These are phyloP conservation scores for Sapayoa aenigma DNA, from an alignment of 2,113 vertebrate genomes.

Conservation along the genomic window DNA sequence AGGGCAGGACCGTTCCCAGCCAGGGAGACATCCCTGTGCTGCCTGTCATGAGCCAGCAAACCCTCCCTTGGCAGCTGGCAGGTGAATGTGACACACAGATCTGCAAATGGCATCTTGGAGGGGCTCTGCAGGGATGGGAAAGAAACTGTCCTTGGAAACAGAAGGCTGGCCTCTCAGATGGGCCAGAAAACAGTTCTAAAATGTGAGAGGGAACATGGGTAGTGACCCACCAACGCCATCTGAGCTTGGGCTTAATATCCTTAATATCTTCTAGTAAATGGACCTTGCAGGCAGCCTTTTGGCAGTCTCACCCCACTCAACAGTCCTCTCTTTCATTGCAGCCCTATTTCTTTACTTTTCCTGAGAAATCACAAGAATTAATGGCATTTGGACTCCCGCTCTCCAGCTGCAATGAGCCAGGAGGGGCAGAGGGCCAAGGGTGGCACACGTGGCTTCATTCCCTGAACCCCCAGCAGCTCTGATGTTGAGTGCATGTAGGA, in stretches of 20 bases:
- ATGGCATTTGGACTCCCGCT: neutral
- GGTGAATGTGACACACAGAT: neutral
- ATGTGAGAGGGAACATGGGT: rapidly evolving
- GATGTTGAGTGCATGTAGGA: neutral
- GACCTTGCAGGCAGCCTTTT: neutral
- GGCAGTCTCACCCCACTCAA: neutral
- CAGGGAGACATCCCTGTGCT: neutral
- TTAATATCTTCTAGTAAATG: neutral
- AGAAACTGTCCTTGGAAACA: neutral
- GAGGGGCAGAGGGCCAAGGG: neutral
- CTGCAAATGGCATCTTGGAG: neutral
- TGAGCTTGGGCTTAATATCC: neutral
- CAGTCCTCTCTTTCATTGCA: neutral
- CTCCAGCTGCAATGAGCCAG: neutral
- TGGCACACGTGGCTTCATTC: neutral
- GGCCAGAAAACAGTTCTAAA: neutral
- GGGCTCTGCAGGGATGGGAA: neutral
- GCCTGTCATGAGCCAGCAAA: neutral
- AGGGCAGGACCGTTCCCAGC: neutral
- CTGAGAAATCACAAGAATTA: neutral
- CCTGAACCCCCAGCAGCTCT: neutral
- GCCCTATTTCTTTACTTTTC: neutral
- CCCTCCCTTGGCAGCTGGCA: neutral
- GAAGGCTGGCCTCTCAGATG: neutral
- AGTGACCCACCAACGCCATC: neutral